These are phyloP conservation scores for Loripinus fragilis DNA, from an alignment of 2,888 invertebrate genomes.

Conservation along the genomic window DNA sequence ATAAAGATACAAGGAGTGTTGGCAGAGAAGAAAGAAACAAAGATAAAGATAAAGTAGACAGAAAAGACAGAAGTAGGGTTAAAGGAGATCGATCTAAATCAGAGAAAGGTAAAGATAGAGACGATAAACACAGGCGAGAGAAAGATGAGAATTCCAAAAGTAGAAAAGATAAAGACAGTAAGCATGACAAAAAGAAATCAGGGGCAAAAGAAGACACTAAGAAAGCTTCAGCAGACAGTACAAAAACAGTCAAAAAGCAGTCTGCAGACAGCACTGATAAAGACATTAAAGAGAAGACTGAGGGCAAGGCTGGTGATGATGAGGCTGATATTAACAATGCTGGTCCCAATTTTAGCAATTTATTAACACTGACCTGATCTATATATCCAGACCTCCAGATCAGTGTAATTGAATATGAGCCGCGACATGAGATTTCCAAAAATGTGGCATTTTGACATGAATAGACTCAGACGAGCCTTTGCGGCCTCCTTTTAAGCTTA, in stretches of 20 bases:
- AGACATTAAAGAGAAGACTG: neutral
- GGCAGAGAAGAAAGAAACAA: neutral
- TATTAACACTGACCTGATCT: constrained; percentile 1
- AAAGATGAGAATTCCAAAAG: neutral
- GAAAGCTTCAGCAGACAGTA: too few relatives aligned
- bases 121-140: too few relatives aligned
- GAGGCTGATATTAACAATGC: neutral
- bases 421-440: too few relatives aligned
- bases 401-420: too few relatives aligned
- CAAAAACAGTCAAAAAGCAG: too few relatives aligned
- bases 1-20: neutral
- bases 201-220: too few relatives aligned
- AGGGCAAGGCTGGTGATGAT: neutral
- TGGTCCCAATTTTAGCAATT: constrained; percentile 13
- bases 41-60: neutral
- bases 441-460: too few relatives aligned
- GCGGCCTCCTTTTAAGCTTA: too few relatives aligned
- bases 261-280: neutral
- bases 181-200: neutral
- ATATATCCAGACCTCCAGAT: too few relatives aligned
- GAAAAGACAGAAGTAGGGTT: too few relatives aligned
- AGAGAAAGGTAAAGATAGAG: neutral
- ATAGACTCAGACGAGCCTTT: too few relatives aligned
- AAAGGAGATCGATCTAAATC: too few relatives aligned
- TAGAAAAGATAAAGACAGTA: neutral